Percentiles rank a stretch among this genome's conserved stretches.
phyloP scores from a whole-genome alignment of 2,888 invertebrate species.

The Cosmorhoe ocellata region DNA sequence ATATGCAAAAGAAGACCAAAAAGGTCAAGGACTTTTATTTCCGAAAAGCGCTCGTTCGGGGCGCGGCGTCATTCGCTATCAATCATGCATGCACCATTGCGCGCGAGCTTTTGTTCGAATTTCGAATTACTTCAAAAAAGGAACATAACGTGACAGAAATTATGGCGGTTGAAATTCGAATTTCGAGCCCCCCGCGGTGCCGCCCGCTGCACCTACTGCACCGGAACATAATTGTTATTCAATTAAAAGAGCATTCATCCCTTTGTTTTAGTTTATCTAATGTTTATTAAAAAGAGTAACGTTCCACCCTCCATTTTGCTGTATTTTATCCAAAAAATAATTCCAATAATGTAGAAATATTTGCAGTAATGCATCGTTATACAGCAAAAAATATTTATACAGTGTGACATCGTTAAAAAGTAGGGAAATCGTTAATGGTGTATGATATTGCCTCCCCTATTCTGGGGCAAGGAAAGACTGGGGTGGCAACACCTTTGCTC shows the following conservation, averaged over 20 bases:
- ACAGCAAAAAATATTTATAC: slow-evolving; percentile 56
- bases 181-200: slow-evolving; percentile 59
- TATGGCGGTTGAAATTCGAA: slow-evolving; percentile 69
- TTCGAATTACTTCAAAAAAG: slow-evolving; percentile 74
- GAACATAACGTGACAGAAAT: slow-evolving; percentile 69
- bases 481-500: slow-evolving; percentile 80
- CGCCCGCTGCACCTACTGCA: slow-evolving; percentile 48
- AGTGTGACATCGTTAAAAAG: slow-evolving; percentile 81
- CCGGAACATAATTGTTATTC: slow-evolving; percentile 61
- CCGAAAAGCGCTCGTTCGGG: slow-evolving; percentile 62
- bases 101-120: slow-evolving; percentile 77
- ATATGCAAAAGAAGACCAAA: slow-evolving; percentile 41
- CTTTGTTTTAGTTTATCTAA: slow-evolving; percentile 23
- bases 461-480: slow-evolving; percentile 75
- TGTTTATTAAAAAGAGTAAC: slow-evolving; percentile 22
- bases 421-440: slow-evolving; percentile 82
- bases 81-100: slow-evolving; percentile 81
- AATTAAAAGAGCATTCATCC: slow-evolving; percentile 65
- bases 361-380: slow-evolving; percentile 23
- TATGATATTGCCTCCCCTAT: slow-evolving; percentile 83
- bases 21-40: slow-evolving; percentile 72
- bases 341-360: no score
- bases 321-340: slow-evolving; percentile 11
- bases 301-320: slow-evolving; percentile 15
- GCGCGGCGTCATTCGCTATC: slow-evolving; percentile 74